Conservation (phyloP, 1,140 invertebrate species). For the Eufriesea mexicana region DNA sequence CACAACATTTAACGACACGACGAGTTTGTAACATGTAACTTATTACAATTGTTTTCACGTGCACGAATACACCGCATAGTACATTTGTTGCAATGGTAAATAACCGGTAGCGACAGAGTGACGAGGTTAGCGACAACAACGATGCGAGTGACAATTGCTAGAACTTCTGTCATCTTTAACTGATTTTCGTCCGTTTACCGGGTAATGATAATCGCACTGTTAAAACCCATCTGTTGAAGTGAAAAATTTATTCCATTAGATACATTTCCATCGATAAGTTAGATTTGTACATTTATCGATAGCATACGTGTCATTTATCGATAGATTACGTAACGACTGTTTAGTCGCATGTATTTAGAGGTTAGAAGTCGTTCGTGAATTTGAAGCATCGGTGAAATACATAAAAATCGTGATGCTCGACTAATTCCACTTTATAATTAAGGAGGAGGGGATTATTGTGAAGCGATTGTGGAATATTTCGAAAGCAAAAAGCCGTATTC, state of each 20-base stretch:
- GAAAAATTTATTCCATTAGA: too few relatives aligned
- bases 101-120: too few relatives aligned
- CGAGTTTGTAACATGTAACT: constrained; percentile 3
- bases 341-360: background rate
- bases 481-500: background rate
- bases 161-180: background rate
- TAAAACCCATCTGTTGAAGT: too few relatives aligned
- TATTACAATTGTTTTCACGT: constrained; percentile 23
- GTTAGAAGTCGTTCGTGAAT: background rate
- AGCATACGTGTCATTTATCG: too few relatives aligned
- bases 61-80: background rate
- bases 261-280: too few relatives aligned
- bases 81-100: constrained; percentile 11
- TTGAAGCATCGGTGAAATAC: background rate
- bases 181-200: background rate
- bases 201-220: background rate
- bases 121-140: background rate
- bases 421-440: background rate
- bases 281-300: too few relatives aligned
- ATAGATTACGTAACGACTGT: background rate
- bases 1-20: constrained; percentile 23
- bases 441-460: background rate
- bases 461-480: background rate
- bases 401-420: background rate
- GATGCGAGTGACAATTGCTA: background rate